Percentiles rank a stretch among this genome's conserved stretches.
phyloP scores from a whole-genome alignment of 2,797 vertebrate genomes.

The Scolopax rusticola region DNA sequence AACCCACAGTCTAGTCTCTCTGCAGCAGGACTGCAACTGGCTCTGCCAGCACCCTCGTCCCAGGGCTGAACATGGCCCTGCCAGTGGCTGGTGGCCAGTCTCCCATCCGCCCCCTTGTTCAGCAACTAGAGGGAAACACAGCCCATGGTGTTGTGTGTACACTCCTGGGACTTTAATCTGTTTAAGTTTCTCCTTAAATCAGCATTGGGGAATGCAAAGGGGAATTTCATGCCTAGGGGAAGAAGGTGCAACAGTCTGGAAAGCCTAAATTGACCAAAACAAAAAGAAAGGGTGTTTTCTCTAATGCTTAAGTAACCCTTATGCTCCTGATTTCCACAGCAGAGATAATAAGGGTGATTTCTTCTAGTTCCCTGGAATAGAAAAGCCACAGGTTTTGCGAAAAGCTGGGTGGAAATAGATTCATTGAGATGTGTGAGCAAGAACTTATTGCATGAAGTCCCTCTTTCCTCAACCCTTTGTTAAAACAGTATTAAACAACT shows the following conservation, averaged over 20 bases:
- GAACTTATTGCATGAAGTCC: not conserved
- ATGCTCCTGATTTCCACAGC: not conserved
- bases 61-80: not conserved
- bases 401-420: not conserved
- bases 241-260: not conserved
- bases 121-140: not conserved
- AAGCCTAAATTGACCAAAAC: not conserved
- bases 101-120: fast-evolving
- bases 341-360: not conserved
- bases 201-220: not conserved
- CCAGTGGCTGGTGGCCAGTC: not conserved
- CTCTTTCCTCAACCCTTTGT: not conserved
- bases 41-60: not conserved
- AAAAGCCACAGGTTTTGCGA: not conserved
- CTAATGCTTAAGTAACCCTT: not conserved
- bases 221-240: constrained; percentile 17
- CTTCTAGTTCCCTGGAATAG: not conserved
- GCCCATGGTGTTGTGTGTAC: not conserved
- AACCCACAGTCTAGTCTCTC: not conserved
- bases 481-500: not conserved
- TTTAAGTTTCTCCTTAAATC: not conserved
- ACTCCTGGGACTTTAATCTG: not conserved
- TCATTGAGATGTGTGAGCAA: not conserved
- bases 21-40: not conserved
- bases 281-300: not conserved